These are phyloP conservation scores for Nephrotoma appendiculata DNA, from an alignment of 2,888 invertebrate genomes.

Conservation along the genomic window DNA sequence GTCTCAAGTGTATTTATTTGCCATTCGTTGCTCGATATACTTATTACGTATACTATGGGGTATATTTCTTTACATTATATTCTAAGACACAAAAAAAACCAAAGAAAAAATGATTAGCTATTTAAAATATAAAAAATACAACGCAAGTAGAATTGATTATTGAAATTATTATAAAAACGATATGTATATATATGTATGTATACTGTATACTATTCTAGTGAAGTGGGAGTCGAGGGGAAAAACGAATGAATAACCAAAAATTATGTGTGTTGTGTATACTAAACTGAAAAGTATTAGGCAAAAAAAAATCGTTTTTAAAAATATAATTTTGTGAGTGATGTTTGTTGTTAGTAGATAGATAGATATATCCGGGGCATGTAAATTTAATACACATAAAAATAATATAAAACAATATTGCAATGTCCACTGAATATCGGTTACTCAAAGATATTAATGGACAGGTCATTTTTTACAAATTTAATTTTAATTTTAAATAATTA, in stretches of 20 bases:
- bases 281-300: background rate
- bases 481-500: background rate
- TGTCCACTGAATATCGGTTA: background rate
- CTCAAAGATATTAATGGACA: background rate
- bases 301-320: background rate
- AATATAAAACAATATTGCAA: background rate
- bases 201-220: background rate
- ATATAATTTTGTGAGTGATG: background rate
- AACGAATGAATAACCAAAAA: background rate
- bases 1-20: background rate
- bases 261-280: background rate
- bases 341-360: background rate
- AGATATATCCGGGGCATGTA: background rate
- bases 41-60: background rate
- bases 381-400: background rate
- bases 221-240: background rate
- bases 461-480: background rate
- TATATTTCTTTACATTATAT: background rate
- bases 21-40: too few relatives aligned
- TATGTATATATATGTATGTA: background rate
- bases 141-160: background rate
- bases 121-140: background rate
- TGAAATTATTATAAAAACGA: background rate
- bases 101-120: background rate
- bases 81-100: background rate